Evolutionary conservation across 2,113 vertebrate species (phyloP), one percentile per base, ranked within the genome.

Genomic region (Lepisosteus osseus): DNA sequence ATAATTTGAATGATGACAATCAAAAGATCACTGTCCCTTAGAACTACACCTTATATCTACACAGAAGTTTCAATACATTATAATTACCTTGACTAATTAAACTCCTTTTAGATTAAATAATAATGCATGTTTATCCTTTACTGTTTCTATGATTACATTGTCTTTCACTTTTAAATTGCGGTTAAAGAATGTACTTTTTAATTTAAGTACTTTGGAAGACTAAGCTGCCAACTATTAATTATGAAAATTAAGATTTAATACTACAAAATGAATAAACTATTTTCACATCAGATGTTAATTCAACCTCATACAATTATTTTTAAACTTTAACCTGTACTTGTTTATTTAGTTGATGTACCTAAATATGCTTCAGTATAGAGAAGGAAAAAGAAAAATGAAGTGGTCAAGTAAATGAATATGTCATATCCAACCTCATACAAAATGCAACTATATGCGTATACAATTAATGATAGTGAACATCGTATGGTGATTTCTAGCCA

Each of bases 1-100:
- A 61, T 61, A 63, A 54, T 51, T 3, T 17, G 9, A 40, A 41
- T 54, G 42, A 41, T 64, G 44, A 56, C 41, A 70, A 70, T 70
- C 68, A 61, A 9, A 44, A 54, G 29, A 42, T 11, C 3, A 42
- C 29, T 54, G 59, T 47, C 9, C 13, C 54, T 8, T 61, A 61
- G 17, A 40, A 57, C 12, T 3, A 12, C n/a, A 61, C 42, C 15
- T 47, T 5, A 17, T 70, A 3, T 15, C 7, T 61, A 43, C 54
- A 47, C 57, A 40, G 41, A 29, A 11, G 4, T 29, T n/a, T 51
- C 47, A 7, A 41, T 12, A 17, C 17, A 9, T 41, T 29, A 11
- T 14, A 11, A 11, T 15, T 11, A 14, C 7, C 7, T 11, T 14
- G 1, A 15, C 13, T 14, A 61, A 61, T 15, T 61, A 61, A 11